Conservation (phyloP, 2,113 vertebrate species). For the Apistogramma diplotaenia region DNA sequence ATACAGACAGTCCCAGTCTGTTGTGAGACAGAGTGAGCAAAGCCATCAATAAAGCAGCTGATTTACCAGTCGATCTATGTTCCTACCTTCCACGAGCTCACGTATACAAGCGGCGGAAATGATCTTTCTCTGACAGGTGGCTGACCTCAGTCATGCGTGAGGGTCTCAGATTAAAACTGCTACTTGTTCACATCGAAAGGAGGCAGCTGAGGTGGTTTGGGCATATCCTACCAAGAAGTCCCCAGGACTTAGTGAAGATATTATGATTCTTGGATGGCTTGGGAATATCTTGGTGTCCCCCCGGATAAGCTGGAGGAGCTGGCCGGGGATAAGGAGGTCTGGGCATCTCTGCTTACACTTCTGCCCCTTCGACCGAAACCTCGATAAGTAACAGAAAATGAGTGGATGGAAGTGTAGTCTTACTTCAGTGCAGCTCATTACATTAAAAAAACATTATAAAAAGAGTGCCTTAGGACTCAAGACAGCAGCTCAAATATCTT, state of each 20-base stretch:
- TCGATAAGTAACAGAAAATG: background rate
- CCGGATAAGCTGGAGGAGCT: background rate
- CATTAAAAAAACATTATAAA: background rate
- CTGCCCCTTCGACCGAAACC: no score
- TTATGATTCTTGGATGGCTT: background rate
- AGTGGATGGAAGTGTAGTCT: background rate
- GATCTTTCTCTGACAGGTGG: no score
- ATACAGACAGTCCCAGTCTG: no score
- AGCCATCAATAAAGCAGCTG: no score
- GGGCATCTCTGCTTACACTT: background rate
- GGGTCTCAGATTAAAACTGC: no score
- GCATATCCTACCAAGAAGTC: background rate
- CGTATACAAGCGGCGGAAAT: no score
- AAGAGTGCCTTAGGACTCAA: constrained; percentile 17
- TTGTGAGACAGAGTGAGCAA: no score
- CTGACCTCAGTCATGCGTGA: no score
- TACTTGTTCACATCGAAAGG: no score
- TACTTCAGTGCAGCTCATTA: constrained; percentile 21
- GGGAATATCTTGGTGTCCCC: background rate
- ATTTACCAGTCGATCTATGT: no score
- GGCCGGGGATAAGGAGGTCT: background rate
- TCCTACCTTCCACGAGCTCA: no score
- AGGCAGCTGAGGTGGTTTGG: no score
- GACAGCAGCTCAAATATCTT: background rate
- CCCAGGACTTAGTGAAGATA: background rate